Percentiles rank a stretch among this genome's conserved stretches.
Evolutionary conservation across 2,888 invertebrate species (phyloP).

Genomic region (Macrosoma leucophasiata): DNA sequence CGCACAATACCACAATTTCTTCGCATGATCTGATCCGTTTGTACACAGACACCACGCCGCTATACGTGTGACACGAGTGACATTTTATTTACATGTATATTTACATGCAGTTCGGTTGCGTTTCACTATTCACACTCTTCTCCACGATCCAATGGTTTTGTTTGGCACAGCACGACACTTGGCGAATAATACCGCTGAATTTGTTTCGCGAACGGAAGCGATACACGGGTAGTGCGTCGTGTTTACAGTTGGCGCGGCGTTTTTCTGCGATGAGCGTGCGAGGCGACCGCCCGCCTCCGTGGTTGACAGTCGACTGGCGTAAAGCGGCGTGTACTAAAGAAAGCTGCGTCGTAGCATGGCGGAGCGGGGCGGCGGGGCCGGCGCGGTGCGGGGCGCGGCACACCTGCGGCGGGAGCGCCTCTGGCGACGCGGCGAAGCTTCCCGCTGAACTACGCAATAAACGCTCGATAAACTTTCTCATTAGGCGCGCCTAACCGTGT

Average conservation of each 20-base stretch:
- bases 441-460: conserved; percentile 73
- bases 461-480: conserved; percentile 76
- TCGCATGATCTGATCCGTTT: conserved; percentile 52
- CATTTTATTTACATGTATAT: conserved; percentile 64
- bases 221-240: conserved; percentile 63
- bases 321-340: conserved; percentile 41
- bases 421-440: conserved; percentile 61
- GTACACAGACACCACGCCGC: conserved; percentile 56
- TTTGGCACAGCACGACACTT: conserved; percentile 70
- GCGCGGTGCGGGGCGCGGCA: conserved; percentile 43
- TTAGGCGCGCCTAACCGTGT: conserved; percentile 73
- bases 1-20: conserved; percentile 61
- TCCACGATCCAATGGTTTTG: conserved; percentile 49
- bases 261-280: conserved; percentile 34
- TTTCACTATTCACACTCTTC: conserved; percentile 48
- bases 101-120: conserved; percentile 51
- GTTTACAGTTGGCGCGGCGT: conserved; percentile 70
- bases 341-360: conserved; percentile 43
- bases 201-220: conserved; percentile 63
- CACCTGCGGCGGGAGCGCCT: conserved; percentile 59
- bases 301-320: conserved; percentile 68
- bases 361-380: conserved; percentile 35
- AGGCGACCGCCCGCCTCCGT: conserved; percentile 44
- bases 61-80: conserved; percentile 50
- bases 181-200: conserved; percentile 45